A percentile compares a stretch with the other conserved stretches of the same genome.
These are phyloP conservation scores for Drosophila hydei DNA, from an alignment of 1,140 invertebrate genomes.

Conservation along the genomic window DNA sequence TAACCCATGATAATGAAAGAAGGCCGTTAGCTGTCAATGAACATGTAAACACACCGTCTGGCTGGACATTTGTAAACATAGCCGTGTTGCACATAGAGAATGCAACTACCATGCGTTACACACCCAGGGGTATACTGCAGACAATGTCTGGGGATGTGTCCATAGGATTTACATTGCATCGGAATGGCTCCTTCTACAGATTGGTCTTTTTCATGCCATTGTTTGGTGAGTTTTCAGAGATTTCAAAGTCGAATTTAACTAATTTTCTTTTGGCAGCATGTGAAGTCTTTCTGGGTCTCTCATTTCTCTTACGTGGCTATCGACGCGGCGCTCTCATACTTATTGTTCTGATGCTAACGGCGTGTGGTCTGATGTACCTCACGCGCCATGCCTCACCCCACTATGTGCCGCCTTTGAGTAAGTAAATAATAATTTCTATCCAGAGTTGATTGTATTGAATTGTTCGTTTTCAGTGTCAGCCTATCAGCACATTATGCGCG, in stretches of 20 bases:
- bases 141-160: constrained; percentile 65
- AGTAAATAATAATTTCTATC: background rate
- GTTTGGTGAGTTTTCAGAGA: constrained; percentile 36
- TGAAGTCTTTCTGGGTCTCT: constrained; percentile 63
- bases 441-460: background rate
- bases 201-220: constrained; percentile 66
- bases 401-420: constrained; percentile 73
- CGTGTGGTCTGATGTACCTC: constrained; percentile 69
- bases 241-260: background rate
- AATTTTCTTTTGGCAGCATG: constrained; percentile 48
- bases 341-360: constrained; percentile 54
- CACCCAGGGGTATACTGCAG: constrained; percentile 44
- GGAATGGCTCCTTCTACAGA: constrained; percentile 65
- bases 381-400: constrained; percentile 65
- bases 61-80: constrained; percentile 67
- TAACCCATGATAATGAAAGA: constrained; percentile 48
- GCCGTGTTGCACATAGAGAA: constrained; percentile 48
- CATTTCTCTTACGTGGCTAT: constrained; percentile 70
- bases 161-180: constrained; percentile 57
- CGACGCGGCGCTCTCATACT: constrained; percentile 69
- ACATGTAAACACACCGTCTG: constrained; percentile 66
- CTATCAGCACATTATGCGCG: constrained; percentile 62
- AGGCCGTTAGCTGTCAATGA: constrained; percentile 50
- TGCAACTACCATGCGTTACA: constrained; percentile 41
- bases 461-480: constrained; percentile 47